Base-by-base conservation (phyloP, 2,888 invertebrate species). In the Phytoseiulus persimilis region DNA sequence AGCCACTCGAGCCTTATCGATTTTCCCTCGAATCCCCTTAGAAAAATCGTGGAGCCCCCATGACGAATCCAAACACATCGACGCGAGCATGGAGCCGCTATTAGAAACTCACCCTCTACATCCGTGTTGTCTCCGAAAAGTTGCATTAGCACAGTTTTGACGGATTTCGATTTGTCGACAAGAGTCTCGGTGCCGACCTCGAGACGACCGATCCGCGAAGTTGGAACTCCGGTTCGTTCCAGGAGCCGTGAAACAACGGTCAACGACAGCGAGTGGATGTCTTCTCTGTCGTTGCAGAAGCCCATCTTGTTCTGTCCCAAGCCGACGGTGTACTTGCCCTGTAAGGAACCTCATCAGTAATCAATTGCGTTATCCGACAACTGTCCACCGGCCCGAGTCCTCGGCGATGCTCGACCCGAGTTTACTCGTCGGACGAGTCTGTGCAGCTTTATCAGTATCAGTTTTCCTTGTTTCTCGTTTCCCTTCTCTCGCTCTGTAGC, bases 121-220 rank as follows among this genome's bases (percentile, higher is more conserved):
- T 97, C 97, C 18, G 96, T 96, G 90, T 96, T 96, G 31, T 95
- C 95, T 91, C 96, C 96, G 93, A 99, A 99, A 90, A 99, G 93
- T 93, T 98, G 96, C 99, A 99, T 99, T 90, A 99, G 94, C 89
- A 97, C 96, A 90, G 96, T 95, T 93, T 99, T 99, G 0, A 99
- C 97, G 93, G 97, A 97, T 94, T 99, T 99, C 91, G 98, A 99
- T 94, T 99, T 99, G 93, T 99, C 99, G 90, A 99, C 95, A 90
- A 99, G 95, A 0, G 99, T 99, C 93, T 99, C 99, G 0, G 99
- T 99, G 90, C 99, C 99, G 39, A 99, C 99, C 93, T 98, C 98
- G 90, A 99, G 93, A 31, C 96, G 95, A 0, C 99, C 99, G 91
- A 99, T 96, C 90, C 96, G 95, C 91, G 94, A 94, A 89, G 95